A percentile compares a stretch with the other conserved stretches of the same genome.
Conservation (phyloP, 2,113 vertebrate genomes). For the Poeciliopsis retropinna region DNA sequence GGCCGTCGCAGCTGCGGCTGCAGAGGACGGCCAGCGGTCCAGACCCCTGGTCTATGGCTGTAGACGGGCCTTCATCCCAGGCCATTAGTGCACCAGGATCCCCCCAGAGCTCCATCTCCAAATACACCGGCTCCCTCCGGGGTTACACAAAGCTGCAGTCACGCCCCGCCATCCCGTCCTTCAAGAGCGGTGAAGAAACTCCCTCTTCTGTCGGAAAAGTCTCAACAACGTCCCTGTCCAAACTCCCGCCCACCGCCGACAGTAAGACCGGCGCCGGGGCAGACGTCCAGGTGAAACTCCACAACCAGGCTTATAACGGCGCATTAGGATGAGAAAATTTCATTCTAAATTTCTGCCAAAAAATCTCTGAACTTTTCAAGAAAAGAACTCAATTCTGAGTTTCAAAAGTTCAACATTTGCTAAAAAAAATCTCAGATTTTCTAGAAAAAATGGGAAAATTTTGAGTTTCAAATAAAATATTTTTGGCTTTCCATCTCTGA, state of each 20-base stretch:
- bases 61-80: slow-evolving; percentile 40
- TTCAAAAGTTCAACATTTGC: no score
- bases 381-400: no score
- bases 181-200: slow-evolving; percentile 50
- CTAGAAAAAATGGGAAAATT: no score
- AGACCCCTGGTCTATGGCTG: slow-evolving; percentile 52
- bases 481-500: no score
- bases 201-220: slow-evolving; percentile 40
- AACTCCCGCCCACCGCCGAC: slow-evolving; percentile 15
- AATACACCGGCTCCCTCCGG: slow-evolving; percentile 49
- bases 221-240: slow-evolving; percentile 56
- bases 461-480: no score
- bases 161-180: slow-evolving; percentile 67
- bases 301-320: background rate
- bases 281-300: slow-evolving; percentile 73
- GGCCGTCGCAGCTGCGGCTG: slow-evolving; percentile 84
- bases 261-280: slow-evolving; percentile 57
- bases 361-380: no score
- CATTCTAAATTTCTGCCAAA: no score
- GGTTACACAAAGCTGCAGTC: slow-evolving; percentile 59
- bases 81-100: slow-evolving; percentile 71
- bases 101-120: slow-evolving; percentile 68
- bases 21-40: slow-evolving; percentile 71
- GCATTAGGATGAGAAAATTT: no score
- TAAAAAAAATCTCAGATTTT: no score